Evolutionary conservation across 2,797 vertebrate species (phyloP).

Genomic region (Poecilia velifera): DNA sequence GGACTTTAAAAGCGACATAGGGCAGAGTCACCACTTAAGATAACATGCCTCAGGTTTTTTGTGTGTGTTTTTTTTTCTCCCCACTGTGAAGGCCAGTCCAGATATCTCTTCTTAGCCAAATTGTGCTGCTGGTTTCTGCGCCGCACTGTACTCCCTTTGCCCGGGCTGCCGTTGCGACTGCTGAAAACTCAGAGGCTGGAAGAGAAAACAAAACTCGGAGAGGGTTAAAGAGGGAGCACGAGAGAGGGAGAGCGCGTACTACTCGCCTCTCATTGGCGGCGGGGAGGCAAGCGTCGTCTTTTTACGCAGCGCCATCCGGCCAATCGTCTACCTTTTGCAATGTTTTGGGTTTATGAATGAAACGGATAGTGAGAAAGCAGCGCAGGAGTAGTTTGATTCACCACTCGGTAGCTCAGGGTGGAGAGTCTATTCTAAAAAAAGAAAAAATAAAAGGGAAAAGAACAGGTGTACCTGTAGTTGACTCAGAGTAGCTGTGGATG

Average conservation of each 20-base stretch:
- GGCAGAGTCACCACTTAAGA: conserved; percentile 43
- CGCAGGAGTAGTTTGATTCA: conserved; percentile 68
- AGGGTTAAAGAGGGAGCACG: conserved; percentile 64
- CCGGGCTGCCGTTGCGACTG: conserved; percentile 61
- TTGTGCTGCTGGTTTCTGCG: conserved; percentile 18
- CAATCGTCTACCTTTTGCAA: conserved; percentile 57
- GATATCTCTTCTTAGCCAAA: conserved; percentile 24
- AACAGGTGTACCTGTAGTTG: conserved; percentile 35
- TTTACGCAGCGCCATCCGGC: conserved; percentile 58
- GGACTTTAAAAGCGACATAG: conserved; percentile 36
- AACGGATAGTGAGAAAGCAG: conserved; percentile 62
- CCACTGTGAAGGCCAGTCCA: conserved; percentile 15
- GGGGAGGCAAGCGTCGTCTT: conserved; percentile 55
- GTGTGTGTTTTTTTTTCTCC: not conserved
- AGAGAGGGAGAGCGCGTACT: conserved; percentile 60
- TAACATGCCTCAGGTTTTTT: conserved; percentile 14
- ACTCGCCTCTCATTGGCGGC: conserved; percentile 64
- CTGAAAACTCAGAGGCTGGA: conserved; percentile 49
- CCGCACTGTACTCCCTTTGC: conserved; percentile 20
- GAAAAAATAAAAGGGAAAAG: not conserved
- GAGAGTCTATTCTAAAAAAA: conserved; percentile 6
- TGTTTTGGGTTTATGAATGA: conserved; percentile 81
- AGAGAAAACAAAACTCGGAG: conserved; percentile 51
- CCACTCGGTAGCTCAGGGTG: conserved; percentile 46
- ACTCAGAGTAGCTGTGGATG: conserved; percentile 26